Percentiles rank a stretch among this genome's conserved stretches.
Evolutionary conservation across 2,888 invertebrate species (phyloP).

Genomic region (Onchidella celtica): DNA sequence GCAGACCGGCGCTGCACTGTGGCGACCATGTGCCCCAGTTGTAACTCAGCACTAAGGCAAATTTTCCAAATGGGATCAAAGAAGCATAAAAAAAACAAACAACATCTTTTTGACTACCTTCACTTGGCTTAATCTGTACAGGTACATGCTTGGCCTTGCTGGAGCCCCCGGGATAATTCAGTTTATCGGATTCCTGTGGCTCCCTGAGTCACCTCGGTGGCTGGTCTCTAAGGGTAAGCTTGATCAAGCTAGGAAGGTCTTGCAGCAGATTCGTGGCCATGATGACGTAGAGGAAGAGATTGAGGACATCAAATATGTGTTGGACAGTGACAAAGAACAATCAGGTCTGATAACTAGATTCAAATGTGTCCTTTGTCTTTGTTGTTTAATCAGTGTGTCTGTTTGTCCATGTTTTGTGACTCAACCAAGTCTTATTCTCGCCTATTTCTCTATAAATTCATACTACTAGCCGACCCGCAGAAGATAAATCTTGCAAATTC

Average conservation of each 20-base stretch:
- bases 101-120: no score
- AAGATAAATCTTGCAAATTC: no score
- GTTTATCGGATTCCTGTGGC: conserved; percentile 82
- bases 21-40: no score
- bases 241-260: conserved; percentile 73
- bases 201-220: conserved; percentile 83
- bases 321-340: conserved; percentile 58
- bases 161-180: conserved; percentile 82
- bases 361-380: conserved; percentile 29
- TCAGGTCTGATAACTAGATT: conserved; percentile 1
- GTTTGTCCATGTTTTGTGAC: no score
- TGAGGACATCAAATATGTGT: conserved; percentile 75
- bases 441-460: no score
- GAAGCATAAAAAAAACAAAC: no score
- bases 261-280: conserved; percentile 77
- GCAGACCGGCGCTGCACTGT: no score
- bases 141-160: conserved; percentile 83
- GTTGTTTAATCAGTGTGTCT: not conserved
- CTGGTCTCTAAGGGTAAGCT: conserved; percentile 63
- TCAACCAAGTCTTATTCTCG: no score
- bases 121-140: no score
- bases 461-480: no score
- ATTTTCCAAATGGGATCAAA: no score
- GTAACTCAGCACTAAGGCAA: no score
- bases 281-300: conserved; percentile 79